Evolutionary conservation across 2,113 vertebrate genomes (phyloP).

Genomic region (Ranitomeya variabilis): DNA sequence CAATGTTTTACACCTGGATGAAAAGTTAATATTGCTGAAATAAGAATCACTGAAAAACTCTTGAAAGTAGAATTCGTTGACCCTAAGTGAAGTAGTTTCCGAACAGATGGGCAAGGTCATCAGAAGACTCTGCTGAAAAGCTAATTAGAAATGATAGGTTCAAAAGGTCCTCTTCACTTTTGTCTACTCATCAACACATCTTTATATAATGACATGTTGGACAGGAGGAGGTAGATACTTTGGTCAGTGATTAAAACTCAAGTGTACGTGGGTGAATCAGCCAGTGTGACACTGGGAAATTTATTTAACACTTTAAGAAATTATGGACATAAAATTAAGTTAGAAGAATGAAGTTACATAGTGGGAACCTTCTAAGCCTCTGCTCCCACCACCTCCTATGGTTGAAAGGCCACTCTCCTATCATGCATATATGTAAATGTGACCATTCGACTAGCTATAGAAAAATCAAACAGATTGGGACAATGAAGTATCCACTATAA

Average conservation of each 20-base stretch:
- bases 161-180: conserved; percentile 32
- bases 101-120: conserved; percentile 22
- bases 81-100: neutral
- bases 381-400: neutral
- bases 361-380: neutral
- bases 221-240: conserved; percentile 3
- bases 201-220: neutral
- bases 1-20: neutral
- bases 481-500: too few relatives aligned
- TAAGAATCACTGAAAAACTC: neutral
- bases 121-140: conserved; percentile 23
- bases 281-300: too few relatives aligned
- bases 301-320: neutral
- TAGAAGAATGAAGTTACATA: neutral
- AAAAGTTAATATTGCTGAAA: neutral
- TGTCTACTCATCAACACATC: conserved; percentile 29
- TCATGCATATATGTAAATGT: too few relatives aligned
- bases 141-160: conserved; percentile 36
- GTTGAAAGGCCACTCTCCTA: too few relatives aligned
- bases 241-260: conserved; percentile 35
- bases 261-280: conserved; percentile 1
- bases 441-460: too few relatives aligned
- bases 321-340: neutral
- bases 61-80: conserved; percentile 10
- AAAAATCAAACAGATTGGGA: too few relatives aligned